A percentile compares a stretch with the other conserved stretches of the same genome.
phyloP scores from a whole-genome alignment of 2,113 vertebrate species.

The Anthoscopus minutus region DNA sequence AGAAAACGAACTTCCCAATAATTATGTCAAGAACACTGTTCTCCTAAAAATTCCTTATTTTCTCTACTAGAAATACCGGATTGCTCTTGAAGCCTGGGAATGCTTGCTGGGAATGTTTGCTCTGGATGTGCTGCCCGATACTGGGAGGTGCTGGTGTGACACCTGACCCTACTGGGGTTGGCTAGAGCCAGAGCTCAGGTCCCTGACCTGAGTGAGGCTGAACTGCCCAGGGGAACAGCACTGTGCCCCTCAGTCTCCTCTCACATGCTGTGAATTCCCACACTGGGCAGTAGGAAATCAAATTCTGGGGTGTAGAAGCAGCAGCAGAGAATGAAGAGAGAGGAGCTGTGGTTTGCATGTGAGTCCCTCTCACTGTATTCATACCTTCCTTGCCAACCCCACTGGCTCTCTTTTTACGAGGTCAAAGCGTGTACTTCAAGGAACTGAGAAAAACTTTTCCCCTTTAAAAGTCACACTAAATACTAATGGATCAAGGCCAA shows the following conservation, averaged over 20 bases:
- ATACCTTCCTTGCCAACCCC: not conserved
- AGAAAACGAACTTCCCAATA: not conserved
- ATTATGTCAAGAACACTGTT: not conserved
- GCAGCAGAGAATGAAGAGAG: not conserved
- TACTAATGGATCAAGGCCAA: not conserved
- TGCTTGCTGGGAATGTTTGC: not conserved
- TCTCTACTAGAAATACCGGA: not conserved
- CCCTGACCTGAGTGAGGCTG: not conserved
- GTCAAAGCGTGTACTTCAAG: not conserved
- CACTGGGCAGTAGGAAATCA: not conserved
- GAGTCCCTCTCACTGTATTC: not conserved
- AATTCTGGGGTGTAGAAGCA: not conserved
- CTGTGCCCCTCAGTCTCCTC: not conserved
- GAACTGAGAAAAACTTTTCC: not conserved
- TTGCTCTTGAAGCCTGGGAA: not conserved
- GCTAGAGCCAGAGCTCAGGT: not conserved
- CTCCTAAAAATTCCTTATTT: not conserved
- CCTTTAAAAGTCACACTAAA: not conserved
- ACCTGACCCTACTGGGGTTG: not conserved
- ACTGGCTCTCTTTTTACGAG: not conserved
- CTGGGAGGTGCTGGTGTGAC: not conserved
- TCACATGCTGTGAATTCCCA: not conserved
- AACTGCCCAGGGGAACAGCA: not conserved
- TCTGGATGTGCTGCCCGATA: rapidly evolving
- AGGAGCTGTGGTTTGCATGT: not conserved